Conservation (phyloP, 1,140 invertebrate species). For the Pomacea maculata region DNA sequence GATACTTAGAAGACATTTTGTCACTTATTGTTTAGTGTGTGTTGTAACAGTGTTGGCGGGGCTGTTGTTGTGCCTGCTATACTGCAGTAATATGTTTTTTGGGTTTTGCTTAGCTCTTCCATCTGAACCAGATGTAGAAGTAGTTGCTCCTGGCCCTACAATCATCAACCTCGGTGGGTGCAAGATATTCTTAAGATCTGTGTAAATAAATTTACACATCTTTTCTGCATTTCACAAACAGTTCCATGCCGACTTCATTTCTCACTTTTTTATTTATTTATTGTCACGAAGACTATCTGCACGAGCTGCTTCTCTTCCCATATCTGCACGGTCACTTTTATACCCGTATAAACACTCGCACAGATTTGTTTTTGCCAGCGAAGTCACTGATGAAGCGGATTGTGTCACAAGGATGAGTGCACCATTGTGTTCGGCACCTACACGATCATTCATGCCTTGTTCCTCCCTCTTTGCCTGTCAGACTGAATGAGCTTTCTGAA, state of each 20-base stretch:
- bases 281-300: too few species aligned
- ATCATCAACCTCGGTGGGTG: conserved; percentile 18
- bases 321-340: too few species aligned
- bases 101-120: neutral
- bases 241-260: neutral
- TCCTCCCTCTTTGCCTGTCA: too few species aligned
- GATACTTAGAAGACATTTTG: too few species aligned
- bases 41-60: neutral
- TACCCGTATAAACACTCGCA: too few species aligned
- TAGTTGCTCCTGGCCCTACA: conserved; percentile 4
- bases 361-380: too few species aligned
- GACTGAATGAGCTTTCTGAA: too few species aligned
- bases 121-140: neutral
- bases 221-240: neutral
- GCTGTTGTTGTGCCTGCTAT: neutral
- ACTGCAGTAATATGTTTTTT: neutral
- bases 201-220: neutral
- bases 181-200: neutral
- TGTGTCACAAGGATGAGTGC: too few species aligned
- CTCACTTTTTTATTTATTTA: neutral
- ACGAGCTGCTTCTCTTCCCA: too few species aligned
- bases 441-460: too few species aligned
- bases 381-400: too few species aligned
- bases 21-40: neutral
- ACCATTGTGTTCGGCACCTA: too few species aligned